These are phyloP conservation scores for Rynchops niger DNA, from an alignment of 2,113 vertebrate species.

Conservation along the genomic window DNA sequence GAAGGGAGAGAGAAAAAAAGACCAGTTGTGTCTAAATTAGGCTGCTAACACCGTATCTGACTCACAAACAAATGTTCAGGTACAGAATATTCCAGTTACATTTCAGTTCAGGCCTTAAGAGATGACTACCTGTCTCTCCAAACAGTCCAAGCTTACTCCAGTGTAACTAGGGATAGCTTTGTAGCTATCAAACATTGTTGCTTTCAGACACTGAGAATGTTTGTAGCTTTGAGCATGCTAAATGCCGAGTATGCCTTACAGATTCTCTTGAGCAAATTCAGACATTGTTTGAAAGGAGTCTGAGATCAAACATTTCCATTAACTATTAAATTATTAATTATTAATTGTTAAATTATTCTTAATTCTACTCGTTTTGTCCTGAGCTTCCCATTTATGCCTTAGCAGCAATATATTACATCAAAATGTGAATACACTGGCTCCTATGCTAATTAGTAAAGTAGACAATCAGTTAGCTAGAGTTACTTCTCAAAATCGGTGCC, in stretches of 20 bases:
- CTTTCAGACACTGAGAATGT: not conserved
- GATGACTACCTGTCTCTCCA: not conserved
- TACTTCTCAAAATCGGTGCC: not conserved
- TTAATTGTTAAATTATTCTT: not conserved
- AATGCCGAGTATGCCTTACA: fast-evolving
- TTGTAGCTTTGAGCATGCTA: not conserved
- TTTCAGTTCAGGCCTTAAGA: not conserved
- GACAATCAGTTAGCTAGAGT: not conserved
- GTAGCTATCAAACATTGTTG: not conserved
- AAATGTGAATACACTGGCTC: not conserved
- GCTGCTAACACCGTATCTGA: not conserved
- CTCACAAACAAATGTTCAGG: not conserved
- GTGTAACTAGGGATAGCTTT: not conserved
- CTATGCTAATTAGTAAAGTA: not conserved
- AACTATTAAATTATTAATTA: not conserved
- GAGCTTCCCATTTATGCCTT: not conserved
- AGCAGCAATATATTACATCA: not conserved
- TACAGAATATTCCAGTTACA: not conserved
- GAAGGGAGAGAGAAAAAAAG: not conserved
- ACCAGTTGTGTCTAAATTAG: not conserved
- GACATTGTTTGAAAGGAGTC: not conserved
- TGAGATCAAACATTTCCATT: not conserved
- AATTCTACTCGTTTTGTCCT: not conserved
- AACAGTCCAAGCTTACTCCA: not conserved
- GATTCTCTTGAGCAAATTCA: not conserved